A percentile compares a stretch with the other conserved stretches of the same genome.
These are phyloP conservation scores for Notiomystis cincta DNA, from an alignment of 2,113 vertebrate genomes.

Conservation along the genomic window DNA sequence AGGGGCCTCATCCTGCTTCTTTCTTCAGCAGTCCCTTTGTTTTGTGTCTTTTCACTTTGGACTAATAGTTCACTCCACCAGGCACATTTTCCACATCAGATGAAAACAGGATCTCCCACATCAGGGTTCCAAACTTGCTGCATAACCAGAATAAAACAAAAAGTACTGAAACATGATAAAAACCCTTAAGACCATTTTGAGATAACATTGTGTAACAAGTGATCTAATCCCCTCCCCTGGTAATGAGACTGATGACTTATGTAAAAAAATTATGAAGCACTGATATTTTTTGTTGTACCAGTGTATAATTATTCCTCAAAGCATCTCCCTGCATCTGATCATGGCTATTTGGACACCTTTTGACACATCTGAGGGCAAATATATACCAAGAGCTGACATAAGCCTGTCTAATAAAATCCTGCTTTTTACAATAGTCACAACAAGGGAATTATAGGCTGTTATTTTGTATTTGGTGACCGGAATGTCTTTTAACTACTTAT, in stretches of 20 bases:
- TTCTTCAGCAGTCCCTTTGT: neutral
- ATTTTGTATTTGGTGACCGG: neutral
- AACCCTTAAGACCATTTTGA: neutral
- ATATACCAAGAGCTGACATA: neutral
- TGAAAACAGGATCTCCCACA: neutral
- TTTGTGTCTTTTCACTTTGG: neutral
- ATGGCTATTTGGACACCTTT: neutral
- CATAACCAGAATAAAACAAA: neutral
- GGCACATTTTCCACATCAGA: neutral
- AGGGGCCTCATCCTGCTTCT: neutral
- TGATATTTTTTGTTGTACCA: neutral
- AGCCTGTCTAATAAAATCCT: neutral
- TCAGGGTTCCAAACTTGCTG: neutral
- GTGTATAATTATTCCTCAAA: neutral
- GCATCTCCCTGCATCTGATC: neutral
- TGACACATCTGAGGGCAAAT: neutral
- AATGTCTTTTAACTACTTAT: slow-evolving; percentile 8
- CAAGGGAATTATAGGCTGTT: neutral
- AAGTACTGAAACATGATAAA: neutral
- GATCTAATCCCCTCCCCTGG: neutral
- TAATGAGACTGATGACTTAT: neutral
- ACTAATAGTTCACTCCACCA: neutral
- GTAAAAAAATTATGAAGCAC: neutral
- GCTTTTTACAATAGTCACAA: neutral
- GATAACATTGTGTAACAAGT: neutral